phyloP scores from a whole-genome alignment of 1,140 invertebrate species.

The Drosophila punjabiensis region DNA sequence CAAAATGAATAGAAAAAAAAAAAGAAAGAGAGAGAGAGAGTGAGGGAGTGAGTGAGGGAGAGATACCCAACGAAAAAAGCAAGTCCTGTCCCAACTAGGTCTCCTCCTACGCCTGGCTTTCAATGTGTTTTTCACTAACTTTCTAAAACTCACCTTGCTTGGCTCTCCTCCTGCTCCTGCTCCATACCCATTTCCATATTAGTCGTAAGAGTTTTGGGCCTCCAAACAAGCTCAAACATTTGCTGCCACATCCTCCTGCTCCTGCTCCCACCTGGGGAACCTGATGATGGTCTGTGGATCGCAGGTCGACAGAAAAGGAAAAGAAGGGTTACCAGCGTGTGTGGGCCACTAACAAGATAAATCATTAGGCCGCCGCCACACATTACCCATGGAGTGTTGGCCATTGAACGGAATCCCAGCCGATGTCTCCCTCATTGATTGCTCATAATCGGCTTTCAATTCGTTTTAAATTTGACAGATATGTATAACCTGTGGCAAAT shows the following conservation, averaged over 20 bases:
- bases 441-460: slow-evolving; percentile 43
- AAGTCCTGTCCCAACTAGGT: slow-evolving; percentile 8
- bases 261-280: not conserved
- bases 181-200: slow-evolving; percentile 33
- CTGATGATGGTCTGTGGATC: not conserved
- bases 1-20: slow-evolving; percentile 34
- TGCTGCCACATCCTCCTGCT: not conserved
- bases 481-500: slow-evolving; percentile 11
- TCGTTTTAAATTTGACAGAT: slow-evolving; percentile 29
- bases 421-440: not conserved
- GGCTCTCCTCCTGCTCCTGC: not conserved
- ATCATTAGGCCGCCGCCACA: slow-evolving; percentile 29
- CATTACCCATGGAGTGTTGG: slow-evolving; percentile 18
- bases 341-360: slow-evolving; percentile 43
- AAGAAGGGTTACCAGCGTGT: slow-evolving; percentile 5
- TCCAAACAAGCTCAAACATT: slow-evolving; percentile 10
- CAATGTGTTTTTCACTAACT: slow-evolving; percentile 37
- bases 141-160: slow-evolving; percentile 7
- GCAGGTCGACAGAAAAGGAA: slow-evolving; percentile 1
- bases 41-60: not conserved
- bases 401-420: slow-evolving; percentile 12
- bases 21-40: not conserved
- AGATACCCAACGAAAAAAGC: slow-evolving; percentile 11
- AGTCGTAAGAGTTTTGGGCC: slow-evolving; percentile 34
- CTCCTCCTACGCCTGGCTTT: slow-evolving; percentile 1